Evolutionary conservation across 2,888 invertebrate genomes (phyloP), one percentile per base, ranked within the genome.

Genomic region (Limnephilus auricula): DNA sequence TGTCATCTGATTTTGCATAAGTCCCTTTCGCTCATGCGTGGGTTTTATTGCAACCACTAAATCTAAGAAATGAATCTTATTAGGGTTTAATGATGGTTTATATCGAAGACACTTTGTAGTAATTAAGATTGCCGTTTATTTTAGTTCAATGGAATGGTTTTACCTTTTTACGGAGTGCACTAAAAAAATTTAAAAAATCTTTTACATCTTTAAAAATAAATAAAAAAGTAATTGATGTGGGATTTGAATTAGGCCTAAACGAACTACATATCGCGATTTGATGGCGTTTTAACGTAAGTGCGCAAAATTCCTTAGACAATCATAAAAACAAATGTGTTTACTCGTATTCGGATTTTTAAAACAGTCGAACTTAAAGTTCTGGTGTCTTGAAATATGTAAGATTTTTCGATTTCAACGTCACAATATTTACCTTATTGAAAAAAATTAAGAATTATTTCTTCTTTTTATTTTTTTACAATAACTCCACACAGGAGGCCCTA

Each of bases 1-100:
- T 86, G 18, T 50, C 50, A 65, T 30, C 18, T 30, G 31, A 86
- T 50, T 31, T 86, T 50, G 65, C 31, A 50, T 45, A 86, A 45
- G 86, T 18, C 65, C 25, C 1, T 86, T 45, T 45, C 86, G 30
- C 50, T 86, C 45, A 1, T 65, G 86, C 32, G 86, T 86, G 86
- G 86, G 86, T 45, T 86, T 40, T 15, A 86, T 65, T 25, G 82
- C 25, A 40, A 10, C 1, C 12, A 34, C 32, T 34, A 34, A 32
- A 82, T 32, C 31, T n/a, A 3, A 34, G 32, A 34, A 18, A 13
- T 82, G 82, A 34, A 82, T n/a, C 25, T 82, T 34, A 82, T 82
- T 18, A 82, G 9, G 65, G 25, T 6, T n/a, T 82, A 32, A 82
- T 82, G 32, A 34, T 34, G 34, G 82, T 34, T 82, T 82, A 82